Evolutionary conservation across 1,140 invertebrate species (phyloP).

Genomic region (Eufriesea mexicana): DNA sequence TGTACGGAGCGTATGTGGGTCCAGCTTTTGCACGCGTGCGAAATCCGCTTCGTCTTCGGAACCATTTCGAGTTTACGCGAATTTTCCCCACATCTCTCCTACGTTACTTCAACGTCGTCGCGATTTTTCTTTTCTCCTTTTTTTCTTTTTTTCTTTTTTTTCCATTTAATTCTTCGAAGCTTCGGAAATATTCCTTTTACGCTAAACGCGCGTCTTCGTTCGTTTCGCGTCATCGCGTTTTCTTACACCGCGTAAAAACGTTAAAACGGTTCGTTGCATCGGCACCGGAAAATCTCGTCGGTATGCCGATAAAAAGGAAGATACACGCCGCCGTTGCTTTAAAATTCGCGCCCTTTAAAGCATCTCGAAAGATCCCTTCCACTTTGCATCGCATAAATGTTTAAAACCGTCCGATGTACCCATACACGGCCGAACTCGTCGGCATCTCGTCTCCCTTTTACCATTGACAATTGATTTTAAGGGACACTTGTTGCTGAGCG

Average conservation of each 20-base stretch:
- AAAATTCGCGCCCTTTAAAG: not conserved
- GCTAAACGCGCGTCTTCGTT: too few species aligned
- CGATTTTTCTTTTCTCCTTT: not conserved
- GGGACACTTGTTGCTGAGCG: constrained; percentile 63
- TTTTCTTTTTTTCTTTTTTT: too few species aligned
- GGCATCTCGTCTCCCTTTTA: constrained; percentile 20
- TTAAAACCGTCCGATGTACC: not conserved
- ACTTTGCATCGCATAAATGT: not conserved
- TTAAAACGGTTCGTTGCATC: too few species aligned
- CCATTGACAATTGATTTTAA: constrained; percentile 59
- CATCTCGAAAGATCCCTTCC: not conserved
- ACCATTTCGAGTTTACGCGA: too few species aligned
- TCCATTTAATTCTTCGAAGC: too few species aligned
- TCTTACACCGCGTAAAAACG: too few species aligned
- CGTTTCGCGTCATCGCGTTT: too few species aligned
- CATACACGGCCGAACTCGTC: not conserved
- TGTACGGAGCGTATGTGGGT: not conserved
- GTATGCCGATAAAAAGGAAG: too few species aligned
- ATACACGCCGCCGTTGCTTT: not conserved
- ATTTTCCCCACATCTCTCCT: too few species aligned
- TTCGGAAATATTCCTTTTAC: too few species aligned
- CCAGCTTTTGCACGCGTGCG: not conserved
- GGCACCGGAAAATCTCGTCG: too few species aligned
- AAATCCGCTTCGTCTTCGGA: not conserved
- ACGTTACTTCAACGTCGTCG: too few species aligned